Percentiles rank a stretch among this genome's conserved stretches.
Evolutionary conservation across 2,797 vertebrate species (phyloP).

Genomic region (Silurus lanzhouensis): DNA sequence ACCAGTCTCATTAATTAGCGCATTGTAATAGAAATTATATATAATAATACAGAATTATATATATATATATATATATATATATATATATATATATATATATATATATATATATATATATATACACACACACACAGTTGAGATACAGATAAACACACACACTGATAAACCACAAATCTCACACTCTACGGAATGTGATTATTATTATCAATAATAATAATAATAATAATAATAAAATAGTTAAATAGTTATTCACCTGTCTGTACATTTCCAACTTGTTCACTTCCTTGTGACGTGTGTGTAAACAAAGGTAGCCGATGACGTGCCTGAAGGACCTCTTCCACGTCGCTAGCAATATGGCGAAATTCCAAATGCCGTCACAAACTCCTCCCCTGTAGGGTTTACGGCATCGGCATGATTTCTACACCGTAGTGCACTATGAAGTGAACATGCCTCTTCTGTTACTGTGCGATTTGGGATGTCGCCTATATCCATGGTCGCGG

Average conservation of each 20-base stretch:
- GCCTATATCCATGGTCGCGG: background rate
- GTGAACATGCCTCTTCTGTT: background rate
- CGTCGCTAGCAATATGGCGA: background rate
- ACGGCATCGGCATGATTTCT: too few species aligned
- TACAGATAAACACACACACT: too few species aligned
- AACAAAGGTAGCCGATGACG: slow-evolving; percentile 59
- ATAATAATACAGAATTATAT: background rate
- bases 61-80: background rate
- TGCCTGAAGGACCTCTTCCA: slow-evolving; percentile 32
- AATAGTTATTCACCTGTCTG: slow-evolving; percentile 55
- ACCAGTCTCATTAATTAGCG: background rate
- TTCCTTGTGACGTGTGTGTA: slow-evolving; percentile 78
- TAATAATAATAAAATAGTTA: background rate
- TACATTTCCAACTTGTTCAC: slow-evolving; percentile 48
- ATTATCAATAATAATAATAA: background rate
- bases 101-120: too few species aligned
- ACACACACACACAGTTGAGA: too few species aligned
- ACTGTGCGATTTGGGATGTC: background rate
- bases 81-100: too few species aligned
- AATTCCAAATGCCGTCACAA: background rate
- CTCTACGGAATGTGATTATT: too few species aligned
- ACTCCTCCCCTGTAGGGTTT: background rate
- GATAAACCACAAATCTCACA: too few species aligned
- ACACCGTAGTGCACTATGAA: background rate
- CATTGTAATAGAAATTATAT: background rate